Conservation (phyloP, 2,888 invertebrate genomes). For the Drosophila pseudotalamancana region DNA sequence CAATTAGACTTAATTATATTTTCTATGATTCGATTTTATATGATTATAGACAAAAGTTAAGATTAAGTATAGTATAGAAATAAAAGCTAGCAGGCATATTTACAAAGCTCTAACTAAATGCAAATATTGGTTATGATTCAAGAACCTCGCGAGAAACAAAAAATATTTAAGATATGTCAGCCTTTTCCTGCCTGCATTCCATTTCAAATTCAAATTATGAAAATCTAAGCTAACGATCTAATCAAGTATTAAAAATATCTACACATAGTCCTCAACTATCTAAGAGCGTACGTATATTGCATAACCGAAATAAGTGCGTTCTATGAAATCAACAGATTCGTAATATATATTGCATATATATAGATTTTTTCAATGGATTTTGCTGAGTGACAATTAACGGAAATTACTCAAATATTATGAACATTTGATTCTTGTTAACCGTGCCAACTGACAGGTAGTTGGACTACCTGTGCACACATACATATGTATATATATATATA, state of each 20-base stretch:
- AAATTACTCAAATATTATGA: constrained; percentile 35
- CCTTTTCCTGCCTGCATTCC: not conserved
- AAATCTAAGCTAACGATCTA: too few relatives aligned
- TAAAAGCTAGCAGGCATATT: too few relatives aligned
- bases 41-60: too few relatives aligned
- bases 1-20: too few relatives aligned
- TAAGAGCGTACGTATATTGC: not conserved
- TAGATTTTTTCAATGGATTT: not conserved
- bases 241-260: constrained; percentile 5
- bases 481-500: not conserved
- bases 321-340: not conserved
- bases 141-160: too few relatives aligned
- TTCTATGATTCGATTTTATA: too few relatives aligned
- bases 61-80: too few relatives aligned
- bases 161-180: not conserved
- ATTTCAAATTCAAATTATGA: not conserved
- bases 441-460: constrained; percentile 14
- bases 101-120: too few relatives aligned
- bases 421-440: constrained; percentile 12
- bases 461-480: not conserved
- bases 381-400: constrained; percentile 37
- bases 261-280: not conserved
- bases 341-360: not conserved
- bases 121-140: too few relatives aligned
- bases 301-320: not conserved